Evolutionary conservation across 2,113 vertebrate genomes (phyloP).

Genomic region (Menura novaehollandiae): DNA sequence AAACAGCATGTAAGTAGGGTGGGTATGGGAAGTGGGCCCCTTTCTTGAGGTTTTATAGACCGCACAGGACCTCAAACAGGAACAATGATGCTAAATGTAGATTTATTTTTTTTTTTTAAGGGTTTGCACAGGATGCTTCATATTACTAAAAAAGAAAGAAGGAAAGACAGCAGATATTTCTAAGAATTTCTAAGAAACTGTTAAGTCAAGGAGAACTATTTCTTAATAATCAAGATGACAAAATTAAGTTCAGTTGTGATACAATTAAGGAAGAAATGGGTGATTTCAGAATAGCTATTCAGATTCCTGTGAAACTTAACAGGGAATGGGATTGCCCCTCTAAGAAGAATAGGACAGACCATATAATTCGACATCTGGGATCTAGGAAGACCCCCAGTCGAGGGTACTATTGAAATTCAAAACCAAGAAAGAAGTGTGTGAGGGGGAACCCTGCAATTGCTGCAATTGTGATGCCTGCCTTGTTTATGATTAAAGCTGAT

Average conservation of each 20-base stretch:
- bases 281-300: constrained; percentile 50
- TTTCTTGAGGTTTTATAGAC: constrained; percentile 65
- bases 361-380: constrained; percentile 67
- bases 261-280: constrained; percentile 53
- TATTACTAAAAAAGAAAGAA: neutral
- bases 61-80: constrained; percentile 59
- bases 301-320: constrained; percentile 57
- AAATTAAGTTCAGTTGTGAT: constrained; percentile 41
- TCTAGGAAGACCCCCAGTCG: constrained; percentile 64
- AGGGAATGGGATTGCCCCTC: constrained; percentile 35
- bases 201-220: neutral
- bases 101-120: neutral
- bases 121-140: neutral
- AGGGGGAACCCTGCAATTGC: constrained; percentile 32
- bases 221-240: constrained; percentile 36
- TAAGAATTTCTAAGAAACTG: neutral
- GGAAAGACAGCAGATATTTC: constrained; percentile 26
- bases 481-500: constrained; percentile 63
- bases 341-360: constrained; percentile 44
- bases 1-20: constrained; percentile 61
- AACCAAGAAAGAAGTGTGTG: constrained; percentile 14
- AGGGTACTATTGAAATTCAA: constrained; percentile 70
- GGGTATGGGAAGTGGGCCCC: constrained; percentile 60
- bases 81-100: constrained; percentile 26
- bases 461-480: constrained; percentile 44